These are phyloP conservation scores for Bos indicus DNA, from an alignment of 2,113 vertebrate species.

Conservation along the genomic window DNA sequence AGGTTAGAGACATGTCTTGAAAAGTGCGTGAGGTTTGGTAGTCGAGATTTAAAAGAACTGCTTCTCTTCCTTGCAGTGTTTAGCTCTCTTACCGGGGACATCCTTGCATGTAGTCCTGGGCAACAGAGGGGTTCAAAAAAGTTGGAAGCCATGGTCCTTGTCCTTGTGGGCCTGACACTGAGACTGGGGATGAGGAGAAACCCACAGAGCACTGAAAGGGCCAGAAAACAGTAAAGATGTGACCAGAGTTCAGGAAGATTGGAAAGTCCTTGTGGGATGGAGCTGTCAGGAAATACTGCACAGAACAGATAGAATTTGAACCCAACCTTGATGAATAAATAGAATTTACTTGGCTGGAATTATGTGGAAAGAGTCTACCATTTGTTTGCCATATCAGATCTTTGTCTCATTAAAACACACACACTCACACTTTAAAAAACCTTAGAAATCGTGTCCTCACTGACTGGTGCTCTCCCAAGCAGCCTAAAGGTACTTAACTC, in stretches of 20 bases:
- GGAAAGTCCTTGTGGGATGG: background rate
- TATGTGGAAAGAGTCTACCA: background rate
- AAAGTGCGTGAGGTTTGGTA: background rate
- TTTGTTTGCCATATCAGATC: background rate
- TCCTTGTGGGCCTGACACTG: background rate
- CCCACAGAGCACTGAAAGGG: fast-evolving
- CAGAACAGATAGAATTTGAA: background rate
- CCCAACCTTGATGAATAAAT: background rate
- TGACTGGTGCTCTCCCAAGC: background rate
- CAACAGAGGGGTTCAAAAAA: background rate
- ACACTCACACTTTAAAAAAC: background rate
- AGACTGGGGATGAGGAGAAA: background rate
- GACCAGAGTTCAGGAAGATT: background rate
- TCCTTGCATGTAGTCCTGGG: background rate
- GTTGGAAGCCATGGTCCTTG: background rate
- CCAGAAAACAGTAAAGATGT: background rate
- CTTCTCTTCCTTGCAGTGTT: background rate
- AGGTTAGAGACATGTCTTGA: background rate
- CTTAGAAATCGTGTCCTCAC: background rate
- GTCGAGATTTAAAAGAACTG: background rate
- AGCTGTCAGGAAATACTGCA: background rate
- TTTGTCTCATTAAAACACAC: background rate
- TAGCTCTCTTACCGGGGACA: background rate
- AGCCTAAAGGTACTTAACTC: background rate
- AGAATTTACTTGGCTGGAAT: background rate